phyloP scores from a whole-genome alignment of 2,797 vertebrate species.

The Pangasius sanitwongsei region DNA sequence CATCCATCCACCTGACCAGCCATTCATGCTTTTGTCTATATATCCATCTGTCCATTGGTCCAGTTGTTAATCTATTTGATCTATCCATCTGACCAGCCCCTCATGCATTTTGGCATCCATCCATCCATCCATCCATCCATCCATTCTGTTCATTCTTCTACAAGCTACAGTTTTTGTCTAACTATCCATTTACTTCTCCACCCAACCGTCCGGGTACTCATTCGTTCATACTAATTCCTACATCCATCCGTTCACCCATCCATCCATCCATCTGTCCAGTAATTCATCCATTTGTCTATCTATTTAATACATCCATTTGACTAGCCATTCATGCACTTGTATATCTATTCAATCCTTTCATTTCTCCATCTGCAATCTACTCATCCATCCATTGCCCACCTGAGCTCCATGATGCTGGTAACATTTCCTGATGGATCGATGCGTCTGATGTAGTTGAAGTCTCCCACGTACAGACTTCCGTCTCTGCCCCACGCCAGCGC shows the following conservation, averaged over 20 bases:
- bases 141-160: background rate
- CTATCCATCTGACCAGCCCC: background rate
- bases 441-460: constrained; percentile 96
- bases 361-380: background rate
- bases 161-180: background rate
- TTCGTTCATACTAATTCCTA: background rate
- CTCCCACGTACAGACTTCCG: constrained; percentile 94
- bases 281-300: background rate
- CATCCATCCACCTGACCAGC: background rate
- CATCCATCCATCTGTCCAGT: too few species aligned
- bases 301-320: background rate
- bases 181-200: background rate
- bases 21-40: background rate
- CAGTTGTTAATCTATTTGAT: too few species aligned
- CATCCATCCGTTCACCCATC: background rate
- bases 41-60: background rate
- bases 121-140: background rate
- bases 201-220: background rate
- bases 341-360: too few species aligned
- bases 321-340: background rate
- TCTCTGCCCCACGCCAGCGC: constrained; percentile 93
- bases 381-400: constrained; percentile 72
- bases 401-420: constrained; percentile 95
- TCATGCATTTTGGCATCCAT: background rate
- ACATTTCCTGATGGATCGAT: constrained; percentile 96